phyloP scores from a whole-genome alignment of 1,140 invertebrate genomes.

The Lordiphosa collinella region DNA sequence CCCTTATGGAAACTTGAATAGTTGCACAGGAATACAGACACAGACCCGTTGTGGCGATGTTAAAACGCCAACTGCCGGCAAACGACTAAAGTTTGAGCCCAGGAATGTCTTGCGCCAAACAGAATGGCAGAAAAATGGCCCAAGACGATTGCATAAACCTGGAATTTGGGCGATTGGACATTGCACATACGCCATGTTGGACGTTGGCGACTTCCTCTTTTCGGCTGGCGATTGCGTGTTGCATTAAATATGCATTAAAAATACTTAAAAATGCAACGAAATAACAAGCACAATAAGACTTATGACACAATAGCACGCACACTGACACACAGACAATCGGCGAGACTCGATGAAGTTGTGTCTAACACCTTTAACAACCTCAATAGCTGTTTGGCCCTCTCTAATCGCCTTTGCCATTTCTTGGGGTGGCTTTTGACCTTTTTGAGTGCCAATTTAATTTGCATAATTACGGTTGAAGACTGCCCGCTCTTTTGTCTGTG shows the following conservation, averaged over 20 bases:
- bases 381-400: neutral
- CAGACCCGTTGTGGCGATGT: constrained; percentile 45
- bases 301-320: constrained; percentile 48
- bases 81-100: constrained; percentile 41
- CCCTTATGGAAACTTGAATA: constrained; percentile 8
- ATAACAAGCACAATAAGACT: constrained; percentile 42
- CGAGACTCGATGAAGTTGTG: neutral
- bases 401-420: constrained; percentile 6
- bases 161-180: constrained; percentile 26
- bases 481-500: constrained; percentile 3
- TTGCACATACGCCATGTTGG: constrained; percentile 58
- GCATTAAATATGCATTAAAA: constrained; percentile 67
- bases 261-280: constrained; percentile 58
- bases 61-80: constrained; percentile 56
- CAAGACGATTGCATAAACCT: constrained; percentile 7
- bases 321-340: constrained; percentile 4
- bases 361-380: constrained; percentile 26
- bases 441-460: constrained; percentile 47
- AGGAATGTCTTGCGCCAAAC: constrained; percentile 16
- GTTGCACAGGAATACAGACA: neutral
- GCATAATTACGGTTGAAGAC: constrained; percentile 53
- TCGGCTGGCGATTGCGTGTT: constrained; percentile 41
- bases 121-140: constrained; percentile 30
- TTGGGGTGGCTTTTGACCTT: constrained; percentile 54
- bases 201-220: constrained; percentile 37